A percentile compares a stretch with the other conserved stretches of the same genome.
These are phyloP conservation scores for Nemotelus pantherinus DNA, from an alignment of 2,888 invertebrate species.

Conservation along the genomic window DNA sequence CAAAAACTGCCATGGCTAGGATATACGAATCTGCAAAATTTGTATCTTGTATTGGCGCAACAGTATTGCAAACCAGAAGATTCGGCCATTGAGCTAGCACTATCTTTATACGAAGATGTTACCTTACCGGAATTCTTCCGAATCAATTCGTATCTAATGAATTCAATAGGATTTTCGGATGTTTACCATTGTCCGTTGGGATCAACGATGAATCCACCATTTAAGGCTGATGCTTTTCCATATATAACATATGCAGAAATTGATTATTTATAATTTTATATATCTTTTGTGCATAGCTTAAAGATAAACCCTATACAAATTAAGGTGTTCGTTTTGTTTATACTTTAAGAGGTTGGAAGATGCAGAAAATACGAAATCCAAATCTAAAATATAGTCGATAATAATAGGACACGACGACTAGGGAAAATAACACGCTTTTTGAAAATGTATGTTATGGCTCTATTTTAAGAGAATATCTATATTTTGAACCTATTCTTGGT, in stretches of 20 bases:
- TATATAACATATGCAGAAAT: slow-evolving; percentile 43
- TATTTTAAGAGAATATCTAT: too few species aligned
- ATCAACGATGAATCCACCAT: slow-evolving; percentile 46
- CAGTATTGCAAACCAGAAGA: slow-evolving; percentile 33
- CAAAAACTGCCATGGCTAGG: slow-evolving; percentile 42
- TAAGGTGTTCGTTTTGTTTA: too few species aligned
- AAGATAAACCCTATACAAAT: not conserved
- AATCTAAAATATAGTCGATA: too few species aligned
- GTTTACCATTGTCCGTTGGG: slow-evolving; percentile 41
- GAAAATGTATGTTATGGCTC: too few species aligned
- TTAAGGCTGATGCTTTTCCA: slow-evolving; percentile 46
- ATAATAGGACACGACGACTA: too few species aligned
- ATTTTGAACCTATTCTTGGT: too few species aligned
- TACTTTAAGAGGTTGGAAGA: too few species aligned
- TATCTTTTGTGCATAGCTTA: not conserved
- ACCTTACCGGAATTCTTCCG: slow-evolving; percentile 43
- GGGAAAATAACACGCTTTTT: too few species aligned
- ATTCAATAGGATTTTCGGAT: slow-evolving; percentile 41
- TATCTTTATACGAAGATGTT: slow-evolving; percentile 24
- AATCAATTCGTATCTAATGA: slow-evolving; percentile 46
- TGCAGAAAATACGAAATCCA: too few species aligned
- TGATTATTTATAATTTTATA: slow-evolving; percentile 13
- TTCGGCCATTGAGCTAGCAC: not conserved
- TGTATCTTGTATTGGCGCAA: slow-evolving; percentile 42
- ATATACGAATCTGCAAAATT: slow-evolving; percentile 41